Evolutionary conservation across 1,140 invertebrate species (phyloP), one percentile per base, ranked within the genome.

Genomic region (Pseudobourletiella spinata): DNA sequence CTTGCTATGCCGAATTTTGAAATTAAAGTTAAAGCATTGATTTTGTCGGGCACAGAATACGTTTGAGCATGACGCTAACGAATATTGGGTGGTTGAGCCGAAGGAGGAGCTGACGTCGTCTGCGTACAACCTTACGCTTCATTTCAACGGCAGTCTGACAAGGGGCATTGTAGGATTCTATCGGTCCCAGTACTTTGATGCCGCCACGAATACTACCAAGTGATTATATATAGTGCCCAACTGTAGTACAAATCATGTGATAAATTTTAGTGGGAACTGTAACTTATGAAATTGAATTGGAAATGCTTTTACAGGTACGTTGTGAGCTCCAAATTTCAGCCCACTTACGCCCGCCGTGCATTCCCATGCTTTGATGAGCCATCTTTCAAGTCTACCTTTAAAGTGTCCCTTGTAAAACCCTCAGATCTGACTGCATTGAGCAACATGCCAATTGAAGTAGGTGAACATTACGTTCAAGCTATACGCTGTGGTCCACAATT

Each of bases 361-460:
- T 85, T 85, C 64, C 59, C 79, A 8, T 73, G 73, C 56, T 80
- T 81, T 1, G 95, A 98, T 76, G 95, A 98, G 73, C 95, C 95
- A 0, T 81, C 84, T 32, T 86, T 95, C 70, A 98, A 98, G 78
- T 89, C 94, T 0, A 84, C 84, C 61, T 98, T 87, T 78, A 82
- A 80, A 26, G 82, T 95, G 14, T 83, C 84, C 6, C 72, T 96
- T 1, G 83, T 87, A 2, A 83, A 84, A 69, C 87, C 87, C 0
- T 64, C 43, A 0, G 74, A 75, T 30, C 88, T 89, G 72, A 79
- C 80, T 52, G 86, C 88, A 6, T 75, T 92, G 11, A 91, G 88
- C 0, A 92, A 92, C 71, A 91, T 90, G 87, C 78, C 77, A 0
- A 76, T 71, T 66, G 61, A 54, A 51, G 66, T 64, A 51, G 61